These are phyloP conservation scores for Drosophila subpulchrella DNA, from an alignment of 1,140 invertebrate genomes.

Conservation along the genomic window DNA sequence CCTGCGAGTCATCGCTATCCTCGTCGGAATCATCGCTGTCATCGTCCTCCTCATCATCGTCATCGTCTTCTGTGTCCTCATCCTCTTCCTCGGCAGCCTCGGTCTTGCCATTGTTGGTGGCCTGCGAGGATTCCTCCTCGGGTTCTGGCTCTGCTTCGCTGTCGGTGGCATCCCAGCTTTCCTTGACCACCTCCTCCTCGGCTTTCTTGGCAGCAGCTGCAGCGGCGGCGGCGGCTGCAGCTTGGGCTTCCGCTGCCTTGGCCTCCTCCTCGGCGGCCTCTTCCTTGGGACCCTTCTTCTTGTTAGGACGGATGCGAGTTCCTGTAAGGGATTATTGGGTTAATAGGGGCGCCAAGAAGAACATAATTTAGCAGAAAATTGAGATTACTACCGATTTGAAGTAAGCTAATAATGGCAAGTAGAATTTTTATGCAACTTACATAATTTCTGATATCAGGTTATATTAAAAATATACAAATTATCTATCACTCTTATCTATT, in stretches of 20 bases:
- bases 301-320: constrained; percentile 90
- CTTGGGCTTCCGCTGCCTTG: constrained; percentile 75
- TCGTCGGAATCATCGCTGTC: constrained; percentile 86
- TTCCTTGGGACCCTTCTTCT: constrained; percentile 86
- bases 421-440: not conserved
- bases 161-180: constrained; percentile 93
- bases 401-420: not conserved
- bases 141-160: constrained; percentile 88
- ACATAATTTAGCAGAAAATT: not conserved
- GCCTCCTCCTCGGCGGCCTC: constrained; percentile 84
- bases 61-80: constrained; percentile 67
- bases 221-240: constrained; percentile 80
- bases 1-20: constrained; percentile 64
- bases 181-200: constrained; percentile 89
- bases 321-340: constrained; percentile 31
- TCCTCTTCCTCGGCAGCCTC: constrained; percentile 56
- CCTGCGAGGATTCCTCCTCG: constrained; percentile 85
- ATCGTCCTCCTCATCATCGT: constrained; percentile 84
- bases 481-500: not conserved
- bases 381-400: not conserved
- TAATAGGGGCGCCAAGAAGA: not conserved
- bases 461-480: not conserved
- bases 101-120: constrained; percentile 73
- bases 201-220: constrained; percentile 81
- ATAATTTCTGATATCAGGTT: not conserved